A percentile compares a stretch with the other conserved stretches of the same genome.
phyloP scores from a whole-genome alignment of 2,113 vertebrate genomes.

The Marmota flaviventris region DNA sequence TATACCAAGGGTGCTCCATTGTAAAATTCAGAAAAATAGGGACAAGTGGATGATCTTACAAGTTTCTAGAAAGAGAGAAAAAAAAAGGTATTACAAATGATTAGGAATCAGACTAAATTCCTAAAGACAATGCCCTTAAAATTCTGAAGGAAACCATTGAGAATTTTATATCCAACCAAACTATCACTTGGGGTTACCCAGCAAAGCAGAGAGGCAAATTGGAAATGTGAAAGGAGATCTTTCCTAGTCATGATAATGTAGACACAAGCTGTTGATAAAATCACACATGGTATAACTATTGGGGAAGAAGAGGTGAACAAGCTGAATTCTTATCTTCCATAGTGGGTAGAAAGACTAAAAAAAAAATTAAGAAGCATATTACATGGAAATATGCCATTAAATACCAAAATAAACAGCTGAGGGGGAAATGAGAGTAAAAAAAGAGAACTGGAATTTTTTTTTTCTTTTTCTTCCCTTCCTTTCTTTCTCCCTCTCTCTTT shows the following conservation, averaged over 20 bases:
- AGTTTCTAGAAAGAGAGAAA: background rate
- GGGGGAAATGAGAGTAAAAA: background rate
- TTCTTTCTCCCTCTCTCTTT: too few species aligned
- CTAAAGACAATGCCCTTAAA: background rate
- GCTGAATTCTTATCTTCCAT: background rate
- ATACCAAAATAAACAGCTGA: slow-evolving; percentile 14
- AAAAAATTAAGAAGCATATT: background rate
- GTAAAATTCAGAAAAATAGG: background rate
- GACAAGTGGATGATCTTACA: background rate
- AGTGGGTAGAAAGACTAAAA: background rate
- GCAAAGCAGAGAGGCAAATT: background rate
- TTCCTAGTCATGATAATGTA: background rate
- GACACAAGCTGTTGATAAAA: background rate
- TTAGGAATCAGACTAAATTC: background rate
- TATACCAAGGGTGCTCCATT: background rate
- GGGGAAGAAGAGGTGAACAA: background rate
- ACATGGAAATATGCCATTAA: slow-evolving; percentile 4
- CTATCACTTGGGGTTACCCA: background rate
- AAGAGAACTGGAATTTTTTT: background rate
- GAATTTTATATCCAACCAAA: slow-evolving; percentile 21
- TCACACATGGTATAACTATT: background rate
- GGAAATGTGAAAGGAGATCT: background rate
- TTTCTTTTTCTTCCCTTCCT: background rate
- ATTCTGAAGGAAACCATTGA: background rate
- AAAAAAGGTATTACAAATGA: background rate